A percentile compares a stretch with the other conserved stretches of the same genome.
Evolutionary conservation across 2,113 vertebrate genomes (phyloP).

Genomic region (Parotia lawesii): DNA sequence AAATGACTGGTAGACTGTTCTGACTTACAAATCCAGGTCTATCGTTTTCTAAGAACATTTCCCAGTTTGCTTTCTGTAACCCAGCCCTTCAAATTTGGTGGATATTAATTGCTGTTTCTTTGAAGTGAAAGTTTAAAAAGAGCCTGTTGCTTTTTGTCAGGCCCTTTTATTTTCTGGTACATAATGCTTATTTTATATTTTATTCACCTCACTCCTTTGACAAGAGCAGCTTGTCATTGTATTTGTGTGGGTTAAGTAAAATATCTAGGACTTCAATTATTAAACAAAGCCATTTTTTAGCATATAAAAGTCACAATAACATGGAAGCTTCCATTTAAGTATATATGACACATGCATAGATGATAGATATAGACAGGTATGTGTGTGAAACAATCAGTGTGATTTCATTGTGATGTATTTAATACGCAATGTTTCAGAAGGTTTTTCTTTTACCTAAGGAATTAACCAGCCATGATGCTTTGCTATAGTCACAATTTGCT

Average conservation of each 20-base stretch:
- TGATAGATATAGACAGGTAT: no score
- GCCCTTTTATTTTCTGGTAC: not conserved
- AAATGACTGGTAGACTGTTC: not conserved
- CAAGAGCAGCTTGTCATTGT: not conserved
- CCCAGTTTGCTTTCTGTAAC: not conserved
- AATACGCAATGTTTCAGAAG: not conserved
- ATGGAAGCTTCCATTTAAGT: not conserved
- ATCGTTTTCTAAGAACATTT: not conserved
- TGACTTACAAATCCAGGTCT: not conserved
- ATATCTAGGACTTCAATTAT: not conserved
- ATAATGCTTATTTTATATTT: not conserved
- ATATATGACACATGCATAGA: not conserved
- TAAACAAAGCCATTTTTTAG: not conserved
- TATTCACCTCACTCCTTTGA: not conserved
- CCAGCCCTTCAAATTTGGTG: not conserved
- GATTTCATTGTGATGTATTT: not conserved
- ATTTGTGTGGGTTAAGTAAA: not conserved
- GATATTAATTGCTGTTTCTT: not conserved
- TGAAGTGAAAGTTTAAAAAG: not conserved
- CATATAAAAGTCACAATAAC: not conserved
- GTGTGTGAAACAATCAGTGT: not conserved
- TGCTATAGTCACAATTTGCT: not conserved
- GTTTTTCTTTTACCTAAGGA: not conserved
- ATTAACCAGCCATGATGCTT: not conserved
- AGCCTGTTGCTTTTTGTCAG: not conserved